Conservation (phyloP, 2,888 invertebrate genomes). For the Holacanthella duospinosa region DNA sequence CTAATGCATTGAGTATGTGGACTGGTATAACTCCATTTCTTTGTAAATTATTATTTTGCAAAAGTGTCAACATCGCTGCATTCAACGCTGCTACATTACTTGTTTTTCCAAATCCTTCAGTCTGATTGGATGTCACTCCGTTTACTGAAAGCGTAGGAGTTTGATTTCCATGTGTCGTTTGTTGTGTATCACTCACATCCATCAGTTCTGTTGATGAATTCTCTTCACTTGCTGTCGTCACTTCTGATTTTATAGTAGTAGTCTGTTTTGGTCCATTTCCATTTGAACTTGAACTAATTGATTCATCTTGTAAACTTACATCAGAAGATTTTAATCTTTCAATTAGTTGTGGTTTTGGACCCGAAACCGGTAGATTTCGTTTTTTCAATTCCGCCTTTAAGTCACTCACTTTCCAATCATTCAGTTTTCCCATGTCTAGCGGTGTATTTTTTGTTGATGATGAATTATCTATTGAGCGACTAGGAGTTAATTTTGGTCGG, state of each 20-base stretch:
- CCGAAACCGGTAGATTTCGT: slow-evolving; percentile 86
- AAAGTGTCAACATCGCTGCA: slow-evolving; percentile 1
- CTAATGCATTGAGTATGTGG: slow-evolving; percentile 7
- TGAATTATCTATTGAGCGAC: not conserved
- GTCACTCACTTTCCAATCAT: slow-evolving; percentile 59
- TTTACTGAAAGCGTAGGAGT: not conserved
- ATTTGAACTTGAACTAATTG: slow-evolving; percentile 20
- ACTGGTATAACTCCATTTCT: slow-evolving; percentile 8
- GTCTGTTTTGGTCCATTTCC: not conserved
- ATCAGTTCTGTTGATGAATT: slow-evolving; percentile 28
- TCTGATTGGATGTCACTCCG: not conserved
- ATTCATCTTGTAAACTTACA: slow-evolving; percentile 18
- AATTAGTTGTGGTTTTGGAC: slow-evolving; percentile 87
- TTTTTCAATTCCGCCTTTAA: slow-evolving; percentile 87
- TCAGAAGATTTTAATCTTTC: slow-evolving; percentile 59
- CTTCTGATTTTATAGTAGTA: slow-evolving; percentile 4
- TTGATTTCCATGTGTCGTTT: not conserved
- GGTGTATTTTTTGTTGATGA: not conserved
- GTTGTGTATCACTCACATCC: slow-evolving; percentile 19
- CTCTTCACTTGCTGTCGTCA: slow-evolving; percentile 16
- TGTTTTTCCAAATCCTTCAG: not conserved
- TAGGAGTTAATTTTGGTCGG: not conserved
- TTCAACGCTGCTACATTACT: not conserved
- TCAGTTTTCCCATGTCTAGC: slow-evolving; percentile 13
- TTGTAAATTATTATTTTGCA: slow-evolving; percentile 4